A percentile compares a stretch with the other conserved stretches of the same genome.
Conservation (phyloP, 2,888 invertebrate genomes). For the Ptychoptera contaminata region DNA sequence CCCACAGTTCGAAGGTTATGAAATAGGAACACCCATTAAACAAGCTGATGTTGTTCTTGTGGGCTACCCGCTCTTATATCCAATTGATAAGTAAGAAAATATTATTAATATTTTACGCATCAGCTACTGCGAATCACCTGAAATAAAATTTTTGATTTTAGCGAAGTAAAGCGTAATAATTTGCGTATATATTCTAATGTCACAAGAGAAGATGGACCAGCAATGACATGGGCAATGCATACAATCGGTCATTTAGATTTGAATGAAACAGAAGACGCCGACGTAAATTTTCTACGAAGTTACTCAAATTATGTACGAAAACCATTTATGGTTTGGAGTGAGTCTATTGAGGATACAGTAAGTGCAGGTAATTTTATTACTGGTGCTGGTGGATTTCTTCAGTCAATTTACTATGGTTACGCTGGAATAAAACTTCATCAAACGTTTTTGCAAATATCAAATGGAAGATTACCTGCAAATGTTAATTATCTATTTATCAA, state of each 20-base stretch:
- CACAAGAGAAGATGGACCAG: slow-evolving; percentile 38
- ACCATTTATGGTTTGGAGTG: slow-evolving; percentile 48
- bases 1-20: slow-evolving; percentile 39
- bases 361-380: slow-evolving; percentile 44
- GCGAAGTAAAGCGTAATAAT: slow-evolving; percentile 37
- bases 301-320: slow-evolving; percentile 37
- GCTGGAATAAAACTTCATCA: slow-evolving; percentile 37
- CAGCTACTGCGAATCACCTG: not conserved
- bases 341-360: slow-evolving; percentile 33
- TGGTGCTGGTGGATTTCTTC: slow-evolving; percentile 44
- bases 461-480: slow-evolving; percentile 31
- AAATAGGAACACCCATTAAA: slow-evolving; percentile 33
- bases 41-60: slow-evolving; percentile 43
- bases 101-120: not conserved
- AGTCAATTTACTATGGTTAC: slow-evolving; percentile 40
- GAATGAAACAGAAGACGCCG: slow-evolving; percentile 29
- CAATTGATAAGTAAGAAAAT: slow-evolving; percentile 32
- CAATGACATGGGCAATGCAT: slow-evolving; percentile 51
- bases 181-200: slow-evolving; percentile 38
- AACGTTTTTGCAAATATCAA: slow-evolving; percentile 31
- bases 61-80: slow-evolving; percentile 39
- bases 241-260: slow-evolving; percentile 37
- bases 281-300: slow-evolving; percentile 34
- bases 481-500: slow-evolving; percentile 21
- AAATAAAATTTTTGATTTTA: slow-evolving; percentile 11